Evolutionary conservation across 2,113 vertebrate genomes (phyloP).

Genomic region (Tragelaphus buxtoni): DNA sequence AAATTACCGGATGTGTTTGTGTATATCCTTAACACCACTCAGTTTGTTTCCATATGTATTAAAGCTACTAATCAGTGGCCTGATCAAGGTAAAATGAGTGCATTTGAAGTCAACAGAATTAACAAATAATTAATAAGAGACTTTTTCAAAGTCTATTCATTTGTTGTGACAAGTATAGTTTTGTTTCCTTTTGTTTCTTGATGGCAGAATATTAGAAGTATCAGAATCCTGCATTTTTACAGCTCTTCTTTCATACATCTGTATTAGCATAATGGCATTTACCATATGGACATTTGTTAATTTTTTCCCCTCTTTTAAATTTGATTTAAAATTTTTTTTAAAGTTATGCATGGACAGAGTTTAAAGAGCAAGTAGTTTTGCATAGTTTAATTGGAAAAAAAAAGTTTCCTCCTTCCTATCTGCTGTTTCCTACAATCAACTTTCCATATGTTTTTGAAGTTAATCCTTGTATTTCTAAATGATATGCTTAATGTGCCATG

Average conservation of each 20-base stretch:
- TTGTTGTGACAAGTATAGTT: not conserved
- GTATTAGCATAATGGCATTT: not conserved
- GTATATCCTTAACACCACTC: not conserved
- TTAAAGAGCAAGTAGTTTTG: not conserved
- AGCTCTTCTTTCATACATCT: not conserved
- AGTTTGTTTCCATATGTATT: not conserved
- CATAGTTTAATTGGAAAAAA: not conserved
- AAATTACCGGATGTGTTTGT: not conserved
- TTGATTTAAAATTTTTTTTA: constrained; percentile 10
- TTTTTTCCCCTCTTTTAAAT: not conserved
- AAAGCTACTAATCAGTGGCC: not conserved
- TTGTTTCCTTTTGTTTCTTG: constrained; percentile 9
- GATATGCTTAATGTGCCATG: not conserved
- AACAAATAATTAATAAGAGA: not conserved
- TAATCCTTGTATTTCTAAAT: not conserved
- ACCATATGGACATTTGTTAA: not conserved
- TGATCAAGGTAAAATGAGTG: not conserved
- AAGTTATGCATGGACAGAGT: not conserved
- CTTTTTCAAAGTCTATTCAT: not conserved
- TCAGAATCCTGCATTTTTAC: not conserved
- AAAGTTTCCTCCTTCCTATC: not conserved
- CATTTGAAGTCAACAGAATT: not conserved
- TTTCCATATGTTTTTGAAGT: not conserved
- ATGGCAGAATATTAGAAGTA: not conserved
- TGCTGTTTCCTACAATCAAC: not conserved